A percentile compares a stretch with the other conserved stretches of the same genome.
Evolutionary conservation across 2,113 vertebrate genomes (phyloP).

Genomic region (Thamnophis sirtalis): DNA sequence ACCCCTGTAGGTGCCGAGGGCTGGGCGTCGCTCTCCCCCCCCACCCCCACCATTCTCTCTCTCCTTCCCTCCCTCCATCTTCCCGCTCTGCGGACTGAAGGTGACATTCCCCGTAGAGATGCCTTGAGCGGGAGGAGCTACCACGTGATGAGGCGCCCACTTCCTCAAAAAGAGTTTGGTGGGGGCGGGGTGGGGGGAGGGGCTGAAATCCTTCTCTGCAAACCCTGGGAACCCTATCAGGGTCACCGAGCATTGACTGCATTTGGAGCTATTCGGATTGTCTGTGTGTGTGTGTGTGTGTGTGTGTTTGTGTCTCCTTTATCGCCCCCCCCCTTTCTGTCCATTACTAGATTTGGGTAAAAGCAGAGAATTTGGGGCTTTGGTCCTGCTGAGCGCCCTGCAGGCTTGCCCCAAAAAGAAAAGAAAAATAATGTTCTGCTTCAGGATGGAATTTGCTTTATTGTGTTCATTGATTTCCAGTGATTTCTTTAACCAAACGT

Average conservation of each 20-base stretch:
- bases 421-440: neutral
- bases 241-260: neutral
- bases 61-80: neutral
- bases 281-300: too few species aligned
- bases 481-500: neutral
- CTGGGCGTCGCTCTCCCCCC: neutral
- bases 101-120: conserved; percentile 1
- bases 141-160: neutral
- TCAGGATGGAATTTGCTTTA: neutral
- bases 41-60: neutral
- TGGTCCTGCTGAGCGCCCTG: neutral
- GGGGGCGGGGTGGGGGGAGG: neutral
- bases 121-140: neutral
- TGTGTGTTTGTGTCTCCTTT: too few species aligned
- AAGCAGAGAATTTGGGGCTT: neutral
- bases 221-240: neutral
- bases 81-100: neutral
- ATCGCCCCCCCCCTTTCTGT: neutral
- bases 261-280: neutral
- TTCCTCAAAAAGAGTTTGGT: neutral
- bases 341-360: neutral
- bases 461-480: neutral
- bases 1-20: neutral
- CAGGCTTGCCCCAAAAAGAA: neutral
- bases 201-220: neutral